These are phyloP conservation scores for Mus pahari DNA, from an alignment of 2,113 vertebrate genomes.

Conservation along the genomic window DNA sequence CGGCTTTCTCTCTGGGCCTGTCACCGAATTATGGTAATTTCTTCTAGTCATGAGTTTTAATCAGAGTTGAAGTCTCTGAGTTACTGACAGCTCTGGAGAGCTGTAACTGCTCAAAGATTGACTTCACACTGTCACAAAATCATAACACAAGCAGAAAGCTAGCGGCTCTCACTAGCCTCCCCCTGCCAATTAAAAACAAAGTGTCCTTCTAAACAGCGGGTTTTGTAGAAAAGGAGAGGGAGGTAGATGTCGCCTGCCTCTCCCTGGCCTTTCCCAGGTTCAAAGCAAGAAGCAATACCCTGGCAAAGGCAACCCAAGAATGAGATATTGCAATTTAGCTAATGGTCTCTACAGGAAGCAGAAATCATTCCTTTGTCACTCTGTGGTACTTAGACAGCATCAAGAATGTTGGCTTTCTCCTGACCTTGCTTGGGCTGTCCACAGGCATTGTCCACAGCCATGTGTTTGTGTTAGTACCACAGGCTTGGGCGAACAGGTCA, in stretches of 20 bases:
- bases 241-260: neutral
- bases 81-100: slow-evolving; percentile 83
- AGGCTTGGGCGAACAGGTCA: neutral
- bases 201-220: slow-evolving; percentile 70
- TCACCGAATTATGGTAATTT: slow-evolving; percentile 86
- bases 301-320: slow-evolving; percentile 32
- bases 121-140: slow-evolving; percentile 82
- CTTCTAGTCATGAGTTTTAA: slow-evolving; percentile 83
- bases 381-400: neutral
- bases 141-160: slow-evolving; percentile 73
- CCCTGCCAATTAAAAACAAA: slow-evolving; percentile 78
- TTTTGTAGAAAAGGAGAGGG: slow-evolving; percentile 40
- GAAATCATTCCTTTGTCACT: slow-evolving; percentile 46
- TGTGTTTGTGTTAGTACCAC: neutral
- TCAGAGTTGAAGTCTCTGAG: slow-evolving; percentile 81
- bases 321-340: slow-evolving; percentile 58
- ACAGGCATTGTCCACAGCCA: neutral
- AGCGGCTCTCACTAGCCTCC: slow-evolving; percentile 33
- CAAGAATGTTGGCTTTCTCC: neutral
- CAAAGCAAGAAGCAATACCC: slow-evolving; percentile 59
- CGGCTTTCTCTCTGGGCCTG: slow-evolving; percentile 84
- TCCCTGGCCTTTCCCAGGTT: slow-evolving; percentile 39
- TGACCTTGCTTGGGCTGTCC: neutral
- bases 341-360: slow-evolving; percentile 63
- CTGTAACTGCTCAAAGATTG: slow-evolving; percentile 69